Evolutionary conservation across 2,797 vertebrate genomes (phyloP).

Genomic region (Rhinella marina): DNA sequence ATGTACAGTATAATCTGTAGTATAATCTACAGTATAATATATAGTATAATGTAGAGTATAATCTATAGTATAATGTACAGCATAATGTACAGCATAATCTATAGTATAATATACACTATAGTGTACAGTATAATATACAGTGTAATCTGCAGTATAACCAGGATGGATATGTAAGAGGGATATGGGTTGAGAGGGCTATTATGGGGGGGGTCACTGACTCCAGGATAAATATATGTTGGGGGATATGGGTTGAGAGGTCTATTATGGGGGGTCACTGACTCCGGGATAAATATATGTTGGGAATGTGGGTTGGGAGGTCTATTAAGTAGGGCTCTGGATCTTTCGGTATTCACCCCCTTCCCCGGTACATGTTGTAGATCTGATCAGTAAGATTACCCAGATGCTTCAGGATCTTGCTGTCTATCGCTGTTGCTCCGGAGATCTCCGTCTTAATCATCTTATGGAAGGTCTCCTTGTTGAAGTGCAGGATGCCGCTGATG

Average conservation of each 20-base stretch:
- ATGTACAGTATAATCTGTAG: too few species aligned
- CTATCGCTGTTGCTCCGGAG: neutral
- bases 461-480: neutral
- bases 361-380: neutral
- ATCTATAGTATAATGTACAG: too few species aligned
- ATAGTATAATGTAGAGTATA: too few species aligned
- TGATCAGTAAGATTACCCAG: neutral
- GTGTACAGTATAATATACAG: too few species aligned
- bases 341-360: neutral
- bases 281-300: neutral
- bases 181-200: neutral
- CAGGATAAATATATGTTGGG: neutral
- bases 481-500: neutral
- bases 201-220: neutral
- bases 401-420: neutral
- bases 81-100: too few species aligned
- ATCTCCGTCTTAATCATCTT: neutral
- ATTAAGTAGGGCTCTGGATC: neutral
- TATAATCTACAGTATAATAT: too few species aligned
- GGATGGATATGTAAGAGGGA: too few species aligned
- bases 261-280: neutral
- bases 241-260: neutral
- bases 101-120: too few species aligned
- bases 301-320: neutral
- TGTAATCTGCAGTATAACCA: too few species aligned